Conservation (phyloP, 2,888 invertebrate species). For the Cryptocheilus praepositus region DNA sequence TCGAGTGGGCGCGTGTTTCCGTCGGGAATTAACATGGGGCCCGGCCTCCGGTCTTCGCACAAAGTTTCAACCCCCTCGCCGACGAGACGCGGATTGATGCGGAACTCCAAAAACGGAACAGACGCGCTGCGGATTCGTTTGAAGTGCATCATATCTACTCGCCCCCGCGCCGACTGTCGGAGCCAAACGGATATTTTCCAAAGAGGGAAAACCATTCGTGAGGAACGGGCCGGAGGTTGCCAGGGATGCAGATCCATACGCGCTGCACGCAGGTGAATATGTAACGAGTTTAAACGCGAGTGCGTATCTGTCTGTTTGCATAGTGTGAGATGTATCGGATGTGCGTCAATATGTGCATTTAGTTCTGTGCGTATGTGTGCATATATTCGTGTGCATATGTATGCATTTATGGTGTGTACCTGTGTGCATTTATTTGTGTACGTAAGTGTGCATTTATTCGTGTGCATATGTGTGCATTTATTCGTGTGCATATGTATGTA, state of each 20-base stretch:
- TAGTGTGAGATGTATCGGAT: not conserved
- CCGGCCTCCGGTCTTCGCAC: too few species aligned
- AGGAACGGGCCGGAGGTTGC: not conserved
- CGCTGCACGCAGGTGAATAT: slow-evolving; percentile 26
- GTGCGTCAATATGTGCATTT: too few species aligned
- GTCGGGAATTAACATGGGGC: too few species aligned
- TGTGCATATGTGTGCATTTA: too few species aligned
- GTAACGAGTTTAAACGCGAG: slow-evolving; percentile 26
- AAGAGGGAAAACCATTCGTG: slow-evolving; percentile 11
- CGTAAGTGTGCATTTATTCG: too few species aligned
- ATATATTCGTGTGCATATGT: too few species aligned
- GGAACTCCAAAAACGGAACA: slow-evolving; percentile 22
- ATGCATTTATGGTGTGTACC: too few species aligned
- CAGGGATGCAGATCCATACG: not conserved
- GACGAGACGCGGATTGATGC: not conserved
- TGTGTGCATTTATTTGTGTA: too few species aligned
- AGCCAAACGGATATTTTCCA: slow-evolving; percentile 15
- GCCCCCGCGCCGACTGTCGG: not conserved
- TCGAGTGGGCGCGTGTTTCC: too few species aligned
- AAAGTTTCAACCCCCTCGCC: not conserved
- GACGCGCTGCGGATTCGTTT: slow-evolving; percentile 26
- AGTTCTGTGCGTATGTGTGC: too few species aligned
- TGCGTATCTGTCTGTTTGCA: not conserved
- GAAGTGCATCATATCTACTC: slow-evolving; percentile 16
- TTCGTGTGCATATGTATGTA: too few species aligned